Percentiles rank a stretch among this genome's conserved stretches.
Conservation (phyloP, 2,888 invertebrate species). For the Orchestes rusci region DNA sequence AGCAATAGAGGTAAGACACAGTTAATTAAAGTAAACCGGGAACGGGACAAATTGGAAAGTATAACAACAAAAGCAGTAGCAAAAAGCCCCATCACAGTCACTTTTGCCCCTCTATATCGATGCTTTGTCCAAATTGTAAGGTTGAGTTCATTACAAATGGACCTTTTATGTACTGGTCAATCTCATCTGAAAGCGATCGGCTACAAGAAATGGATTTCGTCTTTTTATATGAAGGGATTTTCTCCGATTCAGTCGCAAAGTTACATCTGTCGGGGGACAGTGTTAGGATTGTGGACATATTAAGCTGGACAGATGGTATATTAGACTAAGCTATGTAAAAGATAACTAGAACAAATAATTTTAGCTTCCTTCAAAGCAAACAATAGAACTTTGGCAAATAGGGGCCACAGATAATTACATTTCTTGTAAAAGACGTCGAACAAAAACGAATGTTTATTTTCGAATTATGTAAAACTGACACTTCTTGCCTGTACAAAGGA, state of each 20-base stretch:
- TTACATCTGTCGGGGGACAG: conserved; percentile 20
- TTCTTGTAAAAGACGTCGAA: conserved; percentile 18
- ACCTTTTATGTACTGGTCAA: conserved; percentile 44
- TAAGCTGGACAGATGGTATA: too few species aligned
- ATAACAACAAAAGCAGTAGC: conserved; percentile 13
- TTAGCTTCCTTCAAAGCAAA: conserved; percentile 6
- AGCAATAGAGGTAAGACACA: too few species aligned
- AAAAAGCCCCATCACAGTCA: conserved; percentile 21
- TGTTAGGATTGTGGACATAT: too few species aligned
- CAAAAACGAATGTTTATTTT: conserved; percentile 40
- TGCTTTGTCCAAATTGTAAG: conserved; percentile 30
- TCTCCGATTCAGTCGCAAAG: conserved; percentile 8
- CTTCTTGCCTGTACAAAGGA: conserved; percentile 34
- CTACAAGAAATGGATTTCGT: conserved; percentile 40
- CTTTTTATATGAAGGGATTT: conserved; percentile 33
- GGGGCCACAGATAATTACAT: conserved; percentile 19
- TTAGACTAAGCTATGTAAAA: too few species aligned
- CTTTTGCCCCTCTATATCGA: conserved; percentile 22
- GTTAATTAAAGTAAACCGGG: conserved; percentile 8
- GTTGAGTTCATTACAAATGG: conserved; percentile 45
- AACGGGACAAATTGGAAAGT: conserved; percentile 13
- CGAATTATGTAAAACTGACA: conserved; percentile 40
- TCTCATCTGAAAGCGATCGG: conserved; percentile 44
- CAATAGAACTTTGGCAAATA: conserved; percentile 17
- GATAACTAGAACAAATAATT: conserved; percentile 14